A percentile compares a stretch with the other conserved stretches of the same genome.
Conservation (phyloP, 2,888 invertebrate genomes). For the Laspeyria flexula region DNA sequence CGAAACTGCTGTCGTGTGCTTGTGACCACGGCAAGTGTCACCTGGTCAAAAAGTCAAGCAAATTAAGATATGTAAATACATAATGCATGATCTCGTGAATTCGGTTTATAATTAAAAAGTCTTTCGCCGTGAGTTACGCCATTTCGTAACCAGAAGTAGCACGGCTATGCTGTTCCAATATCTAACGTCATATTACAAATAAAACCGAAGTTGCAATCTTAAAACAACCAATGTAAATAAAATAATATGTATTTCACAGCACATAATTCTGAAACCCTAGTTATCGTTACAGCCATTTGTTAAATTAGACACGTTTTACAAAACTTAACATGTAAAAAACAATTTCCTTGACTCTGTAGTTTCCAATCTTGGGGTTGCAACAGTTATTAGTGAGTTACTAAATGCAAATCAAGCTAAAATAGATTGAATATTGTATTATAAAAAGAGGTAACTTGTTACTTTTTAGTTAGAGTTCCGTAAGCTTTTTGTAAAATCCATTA, state of each 20-base stretch:
- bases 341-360: slow-evolving; percentile 50
- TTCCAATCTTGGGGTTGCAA: slow-evolving; percentile 52
- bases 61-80: too few relatives aligned
- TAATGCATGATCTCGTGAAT: too few relatives aligned
- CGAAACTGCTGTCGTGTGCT: too few relatives aligned
- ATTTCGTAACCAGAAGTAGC: too few relatives aligned
- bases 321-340: slow-evolving; percentile 47
- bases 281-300: slow-evolving; percentile 17
- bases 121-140: too few relatives aligned
- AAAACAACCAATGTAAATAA: not conserved
- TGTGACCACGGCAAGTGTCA: too few relatives aligned
- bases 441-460: slow-evolving; percentile 3
- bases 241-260: not conserved
- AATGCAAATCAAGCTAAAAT: slow-evolving; percentile 44
- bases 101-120: too few relatives aligned
- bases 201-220: not conserved
- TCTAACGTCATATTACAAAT: too few relatives aligned
- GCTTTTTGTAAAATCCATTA: not conserved
- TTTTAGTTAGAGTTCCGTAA: not conserved
- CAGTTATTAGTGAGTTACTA: slow-evolving; percentile 45
- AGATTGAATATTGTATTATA: slow-evolving; percentile 3
- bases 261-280: slow-evolving; percentile 2
- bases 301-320: slow-evolving; percentile 41
- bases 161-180: too few relatives aligned
- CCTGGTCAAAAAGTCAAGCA: too few relatives aligned